Base-by-base conservation (phyloP, 2,113 vertebrate species). In the Bothrops jararaca region DNA sequence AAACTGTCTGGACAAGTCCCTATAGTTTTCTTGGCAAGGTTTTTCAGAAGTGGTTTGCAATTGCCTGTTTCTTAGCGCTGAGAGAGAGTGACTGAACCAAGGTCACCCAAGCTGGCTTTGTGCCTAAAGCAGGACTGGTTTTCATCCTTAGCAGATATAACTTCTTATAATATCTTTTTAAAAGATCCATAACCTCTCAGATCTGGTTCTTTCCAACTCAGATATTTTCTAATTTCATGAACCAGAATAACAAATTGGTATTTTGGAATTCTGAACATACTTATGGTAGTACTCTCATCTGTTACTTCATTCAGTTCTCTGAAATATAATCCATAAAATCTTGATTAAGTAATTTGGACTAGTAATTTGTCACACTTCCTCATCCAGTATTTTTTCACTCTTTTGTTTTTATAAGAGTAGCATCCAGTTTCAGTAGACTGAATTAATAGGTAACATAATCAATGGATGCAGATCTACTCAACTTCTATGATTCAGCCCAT, bases 301-400 rank as follows among this genome's bases (percentile, higher is more conserved):
- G 23, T 39, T 29, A 45, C 4, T 57, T 57, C 3, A 34, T 85
- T 85, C 85, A 34, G 52, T 53, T 74, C 24, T 29, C 52, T 34
- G 26, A 56, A 89, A n/a, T 93, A 24, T 74, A 23, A 64, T 48
- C 20, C 50, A 20, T 42, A 64, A 52, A 85, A 60, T 91, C 50
- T 74, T 85, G 13, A 89, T 52, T 53, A 60, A 7, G 10, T 34
- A 29, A 89, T 53, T 54, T 64, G 85, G 91, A 69, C 5, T 6
- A 34, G 80, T 45, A 89, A 39, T n/a, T 34, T 10, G 88, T 93
- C 52, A 2, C 26, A 8, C 94, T 95, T 95, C 74, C 26, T 74
- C 58, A 29, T 92, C 50, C 24, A 54, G 1, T 8, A 23, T 60
- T 90, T 15, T 23, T 26, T 29, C 42, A 39, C 9, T 1, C 15